Percentiles rank a stretch among this genome's conserved stretches.
These are phyloP conservation scores for Sebastes glaucus DNA, from an alignment of 2,797 vertebrate genomes.

Conservation along the genomic window DNA sequence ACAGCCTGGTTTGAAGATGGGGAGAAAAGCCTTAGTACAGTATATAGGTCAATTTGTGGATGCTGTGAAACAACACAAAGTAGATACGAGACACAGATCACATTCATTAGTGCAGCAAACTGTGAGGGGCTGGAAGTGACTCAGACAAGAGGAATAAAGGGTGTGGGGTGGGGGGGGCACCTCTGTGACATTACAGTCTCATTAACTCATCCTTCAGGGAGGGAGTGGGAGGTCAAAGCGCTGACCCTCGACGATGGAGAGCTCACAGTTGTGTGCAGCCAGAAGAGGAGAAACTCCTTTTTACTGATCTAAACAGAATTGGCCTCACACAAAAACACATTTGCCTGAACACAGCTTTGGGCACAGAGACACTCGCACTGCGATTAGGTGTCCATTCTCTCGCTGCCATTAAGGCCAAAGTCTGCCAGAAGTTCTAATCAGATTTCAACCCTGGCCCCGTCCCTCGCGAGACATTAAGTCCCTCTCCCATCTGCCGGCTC, in stretches of 20 bases:
- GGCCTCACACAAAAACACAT: neutral
- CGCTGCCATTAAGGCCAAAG: conserved; percentile 28
- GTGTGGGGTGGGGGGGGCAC: neutral
- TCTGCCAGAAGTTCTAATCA: conserved; percentile 68
- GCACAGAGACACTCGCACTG: neutral
- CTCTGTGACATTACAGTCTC: conserved; percentile 54
- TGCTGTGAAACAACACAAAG: conserved; percentile 33
- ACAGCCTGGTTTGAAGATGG: conserved; percentile 1
- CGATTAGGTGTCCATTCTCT: conserved; percentile 22
- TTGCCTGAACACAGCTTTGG: conserved; percentile 4
- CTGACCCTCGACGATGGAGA: conserved; percentile 16
- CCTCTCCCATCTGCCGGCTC: conserved; percentile 67
- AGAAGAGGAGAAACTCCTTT: conserved; percentile 3
- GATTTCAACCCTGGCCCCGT: conserved; percentile 50
- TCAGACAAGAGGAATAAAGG: conserved; percentile 13
- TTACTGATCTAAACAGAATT: neutral
- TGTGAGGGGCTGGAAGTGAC: conserved; percentile 29
- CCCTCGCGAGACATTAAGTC: conserved; percentile 62
- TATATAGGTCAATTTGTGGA: conserved; percentile 50
- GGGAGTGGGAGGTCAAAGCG: conserved; percentile 26
- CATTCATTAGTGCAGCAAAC: conserved; percentile 48
- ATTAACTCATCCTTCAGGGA: conserved; percentile 49
- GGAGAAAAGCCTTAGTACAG: neutral
- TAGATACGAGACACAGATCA: conserved; percentile 39
- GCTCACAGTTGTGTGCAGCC: conserved; percentile 13